Evolutionary conservation across 2,888 invertebrate species (phyloP), one percentile per base, ranked within the genome.

Genomic region (Rhagonycha lutea): DNA sequence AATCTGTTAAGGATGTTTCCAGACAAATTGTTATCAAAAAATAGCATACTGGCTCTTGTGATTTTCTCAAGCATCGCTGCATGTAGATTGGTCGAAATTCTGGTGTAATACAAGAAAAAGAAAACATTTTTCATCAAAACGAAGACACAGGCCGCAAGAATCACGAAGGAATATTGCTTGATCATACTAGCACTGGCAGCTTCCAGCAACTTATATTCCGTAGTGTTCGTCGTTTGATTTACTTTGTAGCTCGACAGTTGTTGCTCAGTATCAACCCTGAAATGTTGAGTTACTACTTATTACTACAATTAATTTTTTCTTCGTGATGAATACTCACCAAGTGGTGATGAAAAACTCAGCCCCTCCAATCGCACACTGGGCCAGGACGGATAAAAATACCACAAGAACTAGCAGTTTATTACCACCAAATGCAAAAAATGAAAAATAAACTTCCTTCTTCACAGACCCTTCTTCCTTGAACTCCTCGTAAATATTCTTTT

Each of bases 1-100:
- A 83, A 82, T 60, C 82, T 71, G 73, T 83, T 83, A 3, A 83
- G 69, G 28, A 83, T 80, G 65, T 82, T 83, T 26, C 83, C 83
- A 0, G 81, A 80, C 28, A 80, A 74, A 73, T 81, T 74, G 2
- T 60, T 60, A 65, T 82, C 81, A 67, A 81, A 82, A 76, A 84
- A 82, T 1, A 61, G 75, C 81, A 83, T 81, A 2, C 77, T 69
- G 11, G 83, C 82, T 7, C 75, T 72, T 5, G 81, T 75, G 7
- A 83, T 74, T 29, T 76, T 80, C 0, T 79, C 32, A 65, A 83
- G 81, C 4, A 80, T 75, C 8, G 60, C 67, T 12, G 80, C 75
- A 47, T 83, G 83, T 4, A 83, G 72, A 8, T 76, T 79, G 12
- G 73, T 79, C 11, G 84, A 84, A 7, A 83, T 83, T 26, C 79